Evolutionary conservation across 2,888 invertebrate genomes (phyloP).

Genomic region (Drosophila infuscata): DNA sequence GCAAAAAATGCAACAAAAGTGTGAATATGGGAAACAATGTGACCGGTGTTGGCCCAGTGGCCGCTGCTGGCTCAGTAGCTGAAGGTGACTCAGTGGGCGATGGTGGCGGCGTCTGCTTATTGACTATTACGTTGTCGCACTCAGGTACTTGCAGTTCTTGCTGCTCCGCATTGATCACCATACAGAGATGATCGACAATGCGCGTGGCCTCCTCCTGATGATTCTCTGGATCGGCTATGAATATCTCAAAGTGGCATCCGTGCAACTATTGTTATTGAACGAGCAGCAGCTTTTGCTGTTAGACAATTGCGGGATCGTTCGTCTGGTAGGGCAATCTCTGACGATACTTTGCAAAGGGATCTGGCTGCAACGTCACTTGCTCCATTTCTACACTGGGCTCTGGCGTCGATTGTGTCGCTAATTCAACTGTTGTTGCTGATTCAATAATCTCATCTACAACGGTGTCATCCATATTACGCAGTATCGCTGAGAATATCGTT

Average conservation of each 20-base stretch:
- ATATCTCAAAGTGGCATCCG: constrained; percentile 83
- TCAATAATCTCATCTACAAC: constrained; percentile 68
- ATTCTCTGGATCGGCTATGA: constrained; percentile 83
- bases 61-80: background rate
- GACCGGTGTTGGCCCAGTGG: background rate
- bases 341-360: constrained; percentile 71
- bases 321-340: constrained; percentile 82
- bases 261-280: constrained; percentile 84
- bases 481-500: constrained; percentile 80
- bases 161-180: constrained; percentile 69
- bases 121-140: background rate
- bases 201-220: constrained; percentile 81
- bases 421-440: constrained; percentile 22
- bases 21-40: constrained; percentile 85
- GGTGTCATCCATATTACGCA: constrained; percentile 80
- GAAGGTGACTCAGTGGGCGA: background rate
- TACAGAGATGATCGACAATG: constrained; percentile 81
- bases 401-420: background rate
- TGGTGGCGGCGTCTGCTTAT: background rate
- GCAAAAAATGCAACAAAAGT: constrained; percentile 88
- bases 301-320: constrained; percentile 76
- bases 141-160: background rate
- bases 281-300: constrained; percentile 81
- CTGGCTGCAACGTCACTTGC: constrained; percentile 19
- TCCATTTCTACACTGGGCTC: constrained; percentile 1